These are phyloP conservation scores for Galemys pyrenaicus DNA, from an alignment of 2,113 vertebrate species.

Conservation along the genomic window DNA sequence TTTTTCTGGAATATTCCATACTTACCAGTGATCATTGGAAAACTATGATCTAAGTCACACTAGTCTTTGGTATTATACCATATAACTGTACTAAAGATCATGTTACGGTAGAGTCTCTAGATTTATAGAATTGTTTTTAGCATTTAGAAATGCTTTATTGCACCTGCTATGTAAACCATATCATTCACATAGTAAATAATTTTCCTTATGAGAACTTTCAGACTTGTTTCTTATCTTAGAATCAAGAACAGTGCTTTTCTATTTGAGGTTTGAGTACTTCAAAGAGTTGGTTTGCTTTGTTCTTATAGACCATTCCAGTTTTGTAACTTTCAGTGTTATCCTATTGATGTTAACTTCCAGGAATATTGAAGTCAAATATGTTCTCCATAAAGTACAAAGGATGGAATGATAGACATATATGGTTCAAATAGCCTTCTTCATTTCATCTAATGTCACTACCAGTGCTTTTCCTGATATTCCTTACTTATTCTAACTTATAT, in stretches of 20 bases:
- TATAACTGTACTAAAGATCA: background rate
- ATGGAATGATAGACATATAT: background rate
- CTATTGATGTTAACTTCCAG: background rate
- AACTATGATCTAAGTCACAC: background rate
- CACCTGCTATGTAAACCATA: background rate
- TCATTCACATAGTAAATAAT: background rate
- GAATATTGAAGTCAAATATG: background rate
- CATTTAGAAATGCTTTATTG: background rate
- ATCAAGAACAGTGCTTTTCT: background rate
- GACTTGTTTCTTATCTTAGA: background rate
- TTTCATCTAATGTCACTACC: background rate
- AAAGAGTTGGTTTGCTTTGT: background rate
- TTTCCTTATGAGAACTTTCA: background rate
- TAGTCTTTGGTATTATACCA: background rate
- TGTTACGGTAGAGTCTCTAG: background rate
- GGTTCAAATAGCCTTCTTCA: background rate
- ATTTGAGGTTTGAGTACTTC: background rate
- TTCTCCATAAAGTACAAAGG: background rate
- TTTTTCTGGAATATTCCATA: background rate
- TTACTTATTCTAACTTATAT: background rate
- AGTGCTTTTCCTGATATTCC: background rate
- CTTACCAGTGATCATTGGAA: background rate
- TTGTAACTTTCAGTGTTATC: background rate
- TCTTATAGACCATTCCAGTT: background rate
- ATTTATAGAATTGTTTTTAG: background rate